phyloP scores from a whole-genome alignment of 2,797 vertebrate genomes.

The Micromesistius poutassou region DNA sequence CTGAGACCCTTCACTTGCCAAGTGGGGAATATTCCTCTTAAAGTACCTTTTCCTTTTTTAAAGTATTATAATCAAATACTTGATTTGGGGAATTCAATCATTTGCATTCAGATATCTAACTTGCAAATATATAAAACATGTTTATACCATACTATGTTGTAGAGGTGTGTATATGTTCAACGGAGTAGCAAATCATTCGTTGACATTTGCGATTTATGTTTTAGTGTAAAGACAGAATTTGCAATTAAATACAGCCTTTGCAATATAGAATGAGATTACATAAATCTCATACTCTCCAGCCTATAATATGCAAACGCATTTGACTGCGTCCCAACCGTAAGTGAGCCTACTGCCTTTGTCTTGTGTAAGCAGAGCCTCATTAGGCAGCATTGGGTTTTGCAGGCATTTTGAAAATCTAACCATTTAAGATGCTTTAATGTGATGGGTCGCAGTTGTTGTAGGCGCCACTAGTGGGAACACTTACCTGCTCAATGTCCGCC shows the following conservation, averaged over 20 bases:
- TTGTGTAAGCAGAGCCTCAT: neutral
- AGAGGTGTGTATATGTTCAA: neutral
- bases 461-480: neutral
- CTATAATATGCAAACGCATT: neutral
- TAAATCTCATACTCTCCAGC: neutral
- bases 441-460: neutral
- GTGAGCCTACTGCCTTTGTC: neutral
- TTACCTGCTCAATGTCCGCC: neutral
- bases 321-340: neutral
- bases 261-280: neutral
- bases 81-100: neutral
- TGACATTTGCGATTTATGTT: neutral
- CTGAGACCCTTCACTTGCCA: neutral
- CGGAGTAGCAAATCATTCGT: neutral
- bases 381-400: neutral
- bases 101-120: neutral
- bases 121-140: neutral
- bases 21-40: neutral
- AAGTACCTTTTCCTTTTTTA: too few species aligned
- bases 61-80: too few species aligned
- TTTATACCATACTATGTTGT: neutral
- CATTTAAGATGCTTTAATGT: neutral
- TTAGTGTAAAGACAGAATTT: neutral
- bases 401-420: conserved; percentile 1
- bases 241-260: neutral